Base-by-base conservation (phyloP, 2,113 vertebrate genomes). In the Sinocyclocheilus anophthalmus region DNA sequence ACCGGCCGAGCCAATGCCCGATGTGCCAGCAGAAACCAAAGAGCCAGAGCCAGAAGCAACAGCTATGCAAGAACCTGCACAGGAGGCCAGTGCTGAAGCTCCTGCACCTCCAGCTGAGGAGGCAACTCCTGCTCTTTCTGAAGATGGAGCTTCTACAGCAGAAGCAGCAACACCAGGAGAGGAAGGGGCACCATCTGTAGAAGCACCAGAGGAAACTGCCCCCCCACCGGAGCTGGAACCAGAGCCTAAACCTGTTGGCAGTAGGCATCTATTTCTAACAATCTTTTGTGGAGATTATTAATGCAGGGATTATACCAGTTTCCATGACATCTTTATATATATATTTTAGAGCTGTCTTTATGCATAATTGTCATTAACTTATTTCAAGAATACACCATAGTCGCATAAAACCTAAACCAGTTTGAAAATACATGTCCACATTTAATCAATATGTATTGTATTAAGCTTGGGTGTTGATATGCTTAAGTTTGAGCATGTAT, bases 191-290 rank as follows among this genome's bases (percentile, higher is more conserved):
- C 86, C 88, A 59, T 79, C 77, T 84, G 81, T 84, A 30, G 65
- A 37, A 63, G 78, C 20, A 30, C 70, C 86, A 37, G 84, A 86
- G 24, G 78, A 81, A 81, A 81, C 90, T 69, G 82, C 85, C 26
- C 70, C 90, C 63, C 89, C 81, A 75, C 84, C 87, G 48, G 87
- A 88, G 73, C 88, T 88, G 16, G 90, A 91, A 76, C 85, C 90
- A 67, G 91, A 92, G 80, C 88, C 89, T 3, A 48, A 90, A 83
- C 90, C 91, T 63, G 83, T 88, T 87, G 76, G 61, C 88, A 94
- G 93, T 94, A 94, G 92, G 93, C 90, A 53, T 88, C 75, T 81
- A 65, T 90, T 85, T 90, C 53, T 83, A 79, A 84, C 73, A 79
- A 22, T 59, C 14, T 85, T 80, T n/a, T 65, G 63, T 30, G 20